These are phyloP conservation scores for Mionectes olivaceus DNA, from an alignment of 2,797 vertebrate species.

Conservation along the genomic window DNA sequence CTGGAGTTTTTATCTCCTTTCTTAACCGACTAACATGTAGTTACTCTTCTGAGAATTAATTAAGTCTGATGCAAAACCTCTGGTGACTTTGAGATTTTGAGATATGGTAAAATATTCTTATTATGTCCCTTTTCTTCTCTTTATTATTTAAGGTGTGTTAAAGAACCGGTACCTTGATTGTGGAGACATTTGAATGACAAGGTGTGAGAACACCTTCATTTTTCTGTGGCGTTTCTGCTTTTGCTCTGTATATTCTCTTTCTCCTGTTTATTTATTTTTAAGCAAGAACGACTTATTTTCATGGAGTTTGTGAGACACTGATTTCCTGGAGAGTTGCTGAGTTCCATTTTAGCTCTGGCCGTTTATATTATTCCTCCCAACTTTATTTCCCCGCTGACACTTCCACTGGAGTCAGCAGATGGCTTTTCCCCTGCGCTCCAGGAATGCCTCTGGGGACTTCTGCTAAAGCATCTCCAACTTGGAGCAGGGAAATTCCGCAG, in stretches of 20 bases:
- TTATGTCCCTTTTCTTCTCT: neutral
- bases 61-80: neutral
- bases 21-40: neutral
- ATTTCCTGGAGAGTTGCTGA: neutral
- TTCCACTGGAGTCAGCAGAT: slow-evolving; percentile 43
- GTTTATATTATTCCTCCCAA: neutral
- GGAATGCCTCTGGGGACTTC: slow-evolving; percentile 25
- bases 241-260: neutral
- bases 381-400: slow-evolving; percentile 28
- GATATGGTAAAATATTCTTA: neutral
- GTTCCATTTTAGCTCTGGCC: neutral
- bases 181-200: neutral
- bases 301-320: neutral
- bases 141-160: neutral
- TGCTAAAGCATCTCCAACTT: neutral
- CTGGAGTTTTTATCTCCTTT: neutral
- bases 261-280: neutral
- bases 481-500: neutral
- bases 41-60: neutral
- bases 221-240: neutral
- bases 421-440: slow-evolving; percentile 20
- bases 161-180: neutral
- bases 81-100: neutral
- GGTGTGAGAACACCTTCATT: neutral
- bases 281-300: neutral